phyloP scores from a whole-genome alignment of 2,888 invertebrate genomes.

The Phorcus lineatus region DNA sequence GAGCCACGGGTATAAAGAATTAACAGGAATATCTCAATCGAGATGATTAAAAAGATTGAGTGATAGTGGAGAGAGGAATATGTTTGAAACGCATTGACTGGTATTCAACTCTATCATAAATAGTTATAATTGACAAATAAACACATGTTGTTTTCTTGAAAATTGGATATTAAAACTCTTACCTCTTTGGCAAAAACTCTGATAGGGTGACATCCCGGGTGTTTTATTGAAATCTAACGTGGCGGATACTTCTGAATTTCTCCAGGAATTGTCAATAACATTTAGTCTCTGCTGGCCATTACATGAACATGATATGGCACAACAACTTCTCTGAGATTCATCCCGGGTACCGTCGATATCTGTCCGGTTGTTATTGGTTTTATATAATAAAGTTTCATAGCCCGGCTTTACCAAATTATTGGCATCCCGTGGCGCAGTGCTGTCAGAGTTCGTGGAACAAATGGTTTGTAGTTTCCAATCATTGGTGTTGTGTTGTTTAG shows the following conservation, averaged over 20 bases:
- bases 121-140: too few species aligned
- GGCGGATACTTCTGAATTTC: conserved; percentile 55
- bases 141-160: too few species aligned
- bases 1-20: too few species aligned
- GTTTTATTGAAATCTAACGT: conserved; percentile 65
- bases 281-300: conserved; percentile 59
- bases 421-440: conserved; percentile 45
- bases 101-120: too few species aligned
- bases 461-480: conserved; percentile 67
- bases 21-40: too few species aligned
- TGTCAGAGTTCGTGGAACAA: conserved; percentile 53
- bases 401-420: conserved; percentile 52
- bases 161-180: conserved; percentile 29
- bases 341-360: conserved; percentile 45
- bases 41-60: too few species aligned
- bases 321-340: conserved; percentile 60
- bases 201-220: conserved; percentile 59
- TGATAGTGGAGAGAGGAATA: too few species aligned
- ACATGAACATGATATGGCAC: conserved; percentile 65
- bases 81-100: too few species aligned
- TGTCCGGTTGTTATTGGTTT: conserved; percentile 49
- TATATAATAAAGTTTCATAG: conserved; percentile 64
- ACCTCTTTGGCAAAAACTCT: conserved; percentile 64
- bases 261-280: conserved; percentile 64
- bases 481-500: conserved; percentile 53